These are phyloP conservation scores for Pangasius larnaudii DNA, from an alignment of 2,797 vertebrate genomes.

Conservation along the genomic window DNA sequence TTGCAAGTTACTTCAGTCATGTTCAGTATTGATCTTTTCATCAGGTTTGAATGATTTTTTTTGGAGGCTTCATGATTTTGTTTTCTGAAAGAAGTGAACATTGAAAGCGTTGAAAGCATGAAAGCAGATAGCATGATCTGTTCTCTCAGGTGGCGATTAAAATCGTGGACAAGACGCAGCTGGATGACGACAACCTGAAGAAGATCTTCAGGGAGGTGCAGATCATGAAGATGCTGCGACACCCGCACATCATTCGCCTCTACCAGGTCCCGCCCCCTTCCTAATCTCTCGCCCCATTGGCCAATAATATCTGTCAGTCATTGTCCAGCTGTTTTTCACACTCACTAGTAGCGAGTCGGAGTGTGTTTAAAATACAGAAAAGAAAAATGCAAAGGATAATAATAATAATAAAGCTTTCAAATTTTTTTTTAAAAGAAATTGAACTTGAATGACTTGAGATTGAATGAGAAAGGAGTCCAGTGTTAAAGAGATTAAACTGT, in stretches of 20 bases:
- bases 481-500: not conserved
- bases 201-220: conserved; percentile 99
- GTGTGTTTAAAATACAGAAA: not conserved
- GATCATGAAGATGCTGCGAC: conserved; percentile 99
- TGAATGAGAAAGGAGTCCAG: not conserved
- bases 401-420: not conserved
- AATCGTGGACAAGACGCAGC: conserved; percentile 97
- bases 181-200: conserved; percentile 98
- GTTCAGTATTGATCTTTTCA: not conserved
- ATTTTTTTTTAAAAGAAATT: not conserved
- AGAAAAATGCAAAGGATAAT: too few relatives aligned
- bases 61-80: not conserved
- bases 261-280: conserved; percentile 84
- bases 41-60: not conserved
- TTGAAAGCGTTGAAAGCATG: not conserved
- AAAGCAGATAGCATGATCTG: too few relatives aligned
- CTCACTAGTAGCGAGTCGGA: not conserved
- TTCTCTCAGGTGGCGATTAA: conserved; percentile 91
- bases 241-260: conserved; percentile 96
- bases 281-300: conserved; percentile 6
- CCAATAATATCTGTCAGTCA: not conserved
- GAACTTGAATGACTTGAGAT: not conserved
- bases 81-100: not conserved
- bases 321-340: not conserved
- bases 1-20: not conserved